phyloP scores from a whole-genome alignment of 2,888 invertebrate genomes.

The Philhelius pedissequus region DNA sequence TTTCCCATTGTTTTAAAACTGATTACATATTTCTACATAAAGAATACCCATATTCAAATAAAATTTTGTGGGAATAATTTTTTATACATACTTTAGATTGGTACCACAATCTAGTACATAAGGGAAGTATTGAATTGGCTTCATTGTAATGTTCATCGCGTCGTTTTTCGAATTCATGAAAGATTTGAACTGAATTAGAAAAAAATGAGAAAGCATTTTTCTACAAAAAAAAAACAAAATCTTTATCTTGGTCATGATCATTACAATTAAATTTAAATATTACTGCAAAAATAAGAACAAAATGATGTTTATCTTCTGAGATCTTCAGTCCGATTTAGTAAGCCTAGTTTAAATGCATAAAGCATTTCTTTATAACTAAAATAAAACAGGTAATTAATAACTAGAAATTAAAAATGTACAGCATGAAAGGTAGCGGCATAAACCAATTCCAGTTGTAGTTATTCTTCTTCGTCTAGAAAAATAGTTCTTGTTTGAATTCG shows the following conservation, averaged over 20 bases:
- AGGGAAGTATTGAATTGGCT: too few species aligned
- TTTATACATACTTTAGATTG: too few species aligned
- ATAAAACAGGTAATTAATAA: constrained; percentile 7
- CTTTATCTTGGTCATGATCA: neutral
- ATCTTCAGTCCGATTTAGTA: constrained; percentile 20
- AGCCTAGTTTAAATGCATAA: neutral
- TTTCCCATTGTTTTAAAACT: too few species aligned
- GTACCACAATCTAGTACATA: too few species aligned
- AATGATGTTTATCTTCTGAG: constrained; percentile 4
- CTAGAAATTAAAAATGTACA: neutral
- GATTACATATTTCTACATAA: too few species aligned
- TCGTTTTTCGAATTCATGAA: too few species aligned
- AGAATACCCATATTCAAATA: too few species aligned
- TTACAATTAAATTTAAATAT: neutral
- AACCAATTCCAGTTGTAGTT: neutral
- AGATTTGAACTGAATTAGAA: too few species aligned
- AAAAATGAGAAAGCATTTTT: too few species aligned
- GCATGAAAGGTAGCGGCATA: neutral
- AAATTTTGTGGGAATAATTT: too few species aligned
- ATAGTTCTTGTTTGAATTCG: constrained; percentile 77
- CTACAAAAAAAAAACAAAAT: too few species aligned
- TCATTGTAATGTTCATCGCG: too few species aligned
- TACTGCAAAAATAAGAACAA: neutral
- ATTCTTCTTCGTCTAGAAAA: constrained; percentile 76
- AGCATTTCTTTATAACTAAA: neutral